A percentile compares a stretch with the other conserved stretches of the same genome.
Conservation (phyloP, 2,113 vertebrate species). For the Mesoclemmys tuberculata region DNA sequence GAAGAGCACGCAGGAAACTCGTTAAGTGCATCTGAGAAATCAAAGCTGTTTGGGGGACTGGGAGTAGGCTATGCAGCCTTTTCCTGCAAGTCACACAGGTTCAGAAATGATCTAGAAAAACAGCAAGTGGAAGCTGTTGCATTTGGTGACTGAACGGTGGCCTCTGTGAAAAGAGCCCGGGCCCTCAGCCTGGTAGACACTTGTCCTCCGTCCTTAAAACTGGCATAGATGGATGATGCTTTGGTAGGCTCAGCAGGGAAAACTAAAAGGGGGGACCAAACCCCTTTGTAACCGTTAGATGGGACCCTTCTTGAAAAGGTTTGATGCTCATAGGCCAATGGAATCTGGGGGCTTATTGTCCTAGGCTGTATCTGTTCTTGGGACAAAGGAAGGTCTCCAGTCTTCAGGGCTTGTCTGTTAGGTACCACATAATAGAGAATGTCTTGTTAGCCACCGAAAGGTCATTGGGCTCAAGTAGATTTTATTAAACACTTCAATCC, state of each 20-base stretch:
- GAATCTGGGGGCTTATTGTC: not conserved
- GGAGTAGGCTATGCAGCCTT: not conserved
- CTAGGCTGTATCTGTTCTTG: not conserved
- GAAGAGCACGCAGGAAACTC: not conserved
- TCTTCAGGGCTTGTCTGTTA: not conserved
- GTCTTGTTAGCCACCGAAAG: not conserved
- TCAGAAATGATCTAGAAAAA: not conserved
- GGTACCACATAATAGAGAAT: accelerated
- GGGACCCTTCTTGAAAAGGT: not conserved
- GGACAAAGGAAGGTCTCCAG: not conserved
- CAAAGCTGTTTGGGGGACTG: not conserved
- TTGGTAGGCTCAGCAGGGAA: not conserved
- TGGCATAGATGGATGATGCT: not conserved
- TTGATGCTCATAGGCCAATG: not conserved
- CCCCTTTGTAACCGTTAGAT: not conserved
- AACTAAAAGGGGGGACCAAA: not conserved
- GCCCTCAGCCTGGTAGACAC: not conserved
- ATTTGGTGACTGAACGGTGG: not conserved
- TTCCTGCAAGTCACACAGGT: not conserved
- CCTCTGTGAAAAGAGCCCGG: not conserved
- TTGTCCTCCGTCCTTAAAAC: not conserved
- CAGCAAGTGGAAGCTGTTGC: not conserved
- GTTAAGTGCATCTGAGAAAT: not conserved
- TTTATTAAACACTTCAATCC: not conserved
- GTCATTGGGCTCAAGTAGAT: not conserved